Evolutionary conservation across 2,797 vertebrate genomes (phyloP).

Genomic region (Poliocrania exsul): DNA sequence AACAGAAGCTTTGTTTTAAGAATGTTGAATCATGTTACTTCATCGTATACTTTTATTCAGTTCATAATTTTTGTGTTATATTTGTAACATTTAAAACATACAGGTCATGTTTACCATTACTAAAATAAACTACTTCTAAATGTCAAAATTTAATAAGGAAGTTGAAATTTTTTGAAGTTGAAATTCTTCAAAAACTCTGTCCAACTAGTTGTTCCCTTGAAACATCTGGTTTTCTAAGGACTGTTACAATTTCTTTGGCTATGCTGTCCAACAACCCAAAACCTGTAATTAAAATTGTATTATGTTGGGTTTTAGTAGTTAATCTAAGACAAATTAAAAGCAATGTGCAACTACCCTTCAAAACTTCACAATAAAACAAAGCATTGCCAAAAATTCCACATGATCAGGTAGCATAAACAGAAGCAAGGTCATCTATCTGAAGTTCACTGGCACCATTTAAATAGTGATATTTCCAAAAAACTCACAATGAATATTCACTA

Average conservation of each 20-base stretch:
- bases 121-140: background rate
- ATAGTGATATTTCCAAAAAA: background rate
- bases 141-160: background rate
- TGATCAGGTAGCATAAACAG: background rate
- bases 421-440: background rate
- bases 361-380: background rate
- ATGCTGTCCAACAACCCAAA: background rate
- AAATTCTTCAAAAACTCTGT: background rate
- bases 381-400: background rate
- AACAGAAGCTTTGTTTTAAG: background rate
- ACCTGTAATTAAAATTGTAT: background rate
- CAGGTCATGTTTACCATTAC: accelerated
- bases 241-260: background rate
- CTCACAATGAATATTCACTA: background rate
- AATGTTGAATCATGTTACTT: background rate
- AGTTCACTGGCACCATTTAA: background rate
- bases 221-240: background rate
- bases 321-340: background rate
- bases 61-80: background rate
- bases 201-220: background rate
- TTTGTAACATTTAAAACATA: background rate
- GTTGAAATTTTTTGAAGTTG: background rate
- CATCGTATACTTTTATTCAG: background rate
- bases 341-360: background rate
- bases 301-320: background rate